Conservation (phyloP, 2,888 invertebrate species). For the Amphipoea oculea region DNA sequence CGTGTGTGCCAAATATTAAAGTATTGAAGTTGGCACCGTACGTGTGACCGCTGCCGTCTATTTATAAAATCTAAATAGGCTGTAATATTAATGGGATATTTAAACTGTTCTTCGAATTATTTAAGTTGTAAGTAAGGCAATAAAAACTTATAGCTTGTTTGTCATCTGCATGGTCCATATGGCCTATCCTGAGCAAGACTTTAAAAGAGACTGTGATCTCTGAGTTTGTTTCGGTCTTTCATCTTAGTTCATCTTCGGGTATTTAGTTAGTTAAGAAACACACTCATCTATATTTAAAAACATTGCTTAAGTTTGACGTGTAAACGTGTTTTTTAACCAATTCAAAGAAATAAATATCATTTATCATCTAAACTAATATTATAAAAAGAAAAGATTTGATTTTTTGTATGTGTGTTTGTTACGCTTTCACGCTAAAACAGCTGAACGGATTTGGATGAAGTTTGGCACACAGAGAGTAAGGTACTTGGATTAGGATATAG, state of each 20-base stretch:
- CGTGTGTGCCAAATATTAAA: conserved; percentile 45
- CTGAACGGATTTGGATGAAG: background rate
- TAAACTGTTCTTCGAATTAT: background rate
- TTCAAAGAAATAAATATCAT: background rate
- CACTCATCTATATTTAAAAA: background rate
- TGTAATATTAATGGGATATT: background rate
- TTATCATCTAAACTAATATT: background rate
- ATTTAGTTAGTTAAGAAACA: background rate
- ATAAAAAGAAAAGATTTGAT: background rate
- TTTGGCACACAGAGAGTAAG: background rate
- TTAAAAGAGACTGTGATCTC: background rate
- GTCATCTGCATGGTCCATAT: background rate
- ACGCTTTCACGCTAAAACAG: too few species aligned
- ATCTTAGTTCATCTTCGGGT: background rate
- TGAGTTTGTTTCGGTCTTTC: background rate
- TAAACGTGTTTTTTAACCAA: background rate
- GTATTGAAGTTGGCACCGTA: conserved; percentile 7
- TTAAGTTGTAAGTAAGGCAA: background rate
- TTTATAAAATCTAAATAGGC: background rate
- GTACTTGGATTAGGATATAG: background rate
- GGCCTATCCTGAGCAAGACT: background rate
- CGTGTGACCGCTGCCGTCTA: conserved; percentile 12
- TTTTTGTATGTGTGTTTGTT: background rate
- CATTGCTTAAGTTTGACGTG: background rate
- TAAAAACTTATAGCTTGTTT: too few species aligned